phyloP scores from a whole-genome alignment of 2,797 vertebrate species.

The Poecilia wingei region DNA sequence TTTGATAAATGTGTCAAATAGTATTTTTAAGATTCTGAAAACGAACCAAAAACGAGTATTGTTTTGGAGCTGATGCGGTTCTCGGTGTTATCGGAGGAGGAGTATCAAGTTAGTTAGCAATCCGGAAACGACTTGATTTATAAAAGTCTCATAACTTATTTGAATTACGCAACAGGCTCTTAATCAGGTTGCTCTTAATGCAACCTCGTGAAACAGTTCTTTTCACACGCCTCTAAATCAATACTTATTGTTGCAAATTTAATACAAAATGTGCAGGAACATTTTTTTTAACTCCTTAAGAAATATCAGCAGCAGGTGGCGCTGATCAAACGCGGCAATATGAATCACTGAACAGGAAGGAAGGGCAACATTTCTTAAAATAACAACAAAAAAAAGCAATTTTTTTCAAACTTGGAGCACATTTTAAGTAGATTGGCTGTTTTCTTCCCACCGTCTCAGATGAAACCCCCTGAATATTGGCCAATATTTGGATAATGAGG shows the following conservation, averaged over 20 bases:
- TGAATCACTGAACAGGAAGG: neutral
- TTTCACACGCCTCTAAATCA: neutral
- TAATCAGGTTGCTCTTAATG: neutral
- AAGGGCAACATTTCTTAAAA: neutral
- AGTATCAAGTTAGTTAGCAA: neutral
- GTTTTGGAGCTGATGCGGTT: neutral
- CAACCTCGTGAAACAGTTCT: neutral
- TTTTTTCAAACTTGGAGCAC: neutral
- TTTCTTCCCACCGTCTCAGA: neutral
- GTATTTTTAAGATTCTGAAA: neutral
- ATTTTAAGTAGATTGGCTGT: neutral
- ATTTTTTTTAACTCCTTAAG: too few relatives aligned
- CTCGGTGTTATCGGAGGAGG: neutral
- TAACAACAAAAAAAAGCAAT: neutral
- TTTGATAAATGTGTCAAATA: neutral
- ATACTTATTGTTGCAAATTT: neutral
- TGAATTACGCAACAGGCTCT: neutral
- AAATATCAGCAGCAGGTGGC: neutral
- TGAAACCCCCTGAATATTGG: neutral
- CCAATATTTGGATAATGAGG: neutral
- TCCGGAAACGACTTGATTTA: neutral
- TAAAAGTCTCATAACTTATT: neutral
- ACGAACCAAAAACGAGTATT: neutral
- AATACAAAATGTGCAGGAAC: neutral
- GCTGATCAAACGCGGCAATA: neutral